Conservation (phyloP, 2,797 vertebrate species). For the Tauraco hartlaubi region DNA sequence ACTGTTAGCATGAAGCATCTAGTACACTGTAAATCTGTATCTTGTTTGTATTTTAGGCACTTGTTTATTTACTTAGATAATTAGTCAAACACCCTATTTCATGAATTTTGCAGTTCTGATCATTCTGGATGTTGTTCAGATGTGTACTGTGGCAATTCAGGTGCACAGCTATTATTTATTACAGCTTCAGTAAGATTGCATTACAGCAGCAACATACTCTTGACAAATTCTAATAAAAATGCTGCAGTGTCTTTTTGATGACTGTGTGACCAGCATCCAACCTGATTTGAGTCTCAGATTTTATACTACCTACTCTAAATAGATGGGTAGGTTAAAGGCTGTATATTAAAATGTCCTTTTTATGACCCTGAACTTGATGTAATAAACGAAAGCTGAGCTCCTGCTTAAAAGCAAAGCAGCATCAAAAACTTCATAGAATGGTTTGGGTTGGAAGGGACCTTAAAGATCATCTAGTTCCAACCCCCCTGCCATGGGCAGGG, state of each 20-base stretch:
- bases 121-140: not conserved
- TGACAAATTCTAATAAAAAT: not conserved
- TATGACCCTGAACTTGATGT: not conserved
- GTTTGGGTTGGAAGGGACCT: too few species aligned
- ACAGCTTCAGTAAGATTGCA: not conserved
- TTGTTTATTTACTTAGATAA: not conserved
- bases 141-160: not conserved
- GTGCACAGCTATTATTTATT: not conserved
- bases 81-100: not conserved
- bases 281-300: not conserved
- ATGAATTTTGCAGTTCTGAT: not conserved
- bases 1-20: not conserved
- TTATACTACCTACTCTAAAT: not conserved
- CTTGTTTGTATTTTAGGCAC: not conserved
- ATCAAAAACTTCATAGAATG: not conserved
- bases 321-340: not conserved
- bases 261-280: not conserved
- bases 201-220: not conserved
- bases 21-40: not conserved
- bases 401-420: not conserved
- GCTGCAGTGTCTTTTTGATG: not conserved
- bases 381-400: not conserved
- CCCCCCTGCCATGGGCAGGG: too few species aligned
- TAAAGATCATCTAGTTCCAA: too few species aligned
- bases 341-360: not conserved